These are phyloP conservation scores for Periparus ater DNA, from an alignment of 2,797 vertebrate species.

Conservation along the genomic window DNA sequence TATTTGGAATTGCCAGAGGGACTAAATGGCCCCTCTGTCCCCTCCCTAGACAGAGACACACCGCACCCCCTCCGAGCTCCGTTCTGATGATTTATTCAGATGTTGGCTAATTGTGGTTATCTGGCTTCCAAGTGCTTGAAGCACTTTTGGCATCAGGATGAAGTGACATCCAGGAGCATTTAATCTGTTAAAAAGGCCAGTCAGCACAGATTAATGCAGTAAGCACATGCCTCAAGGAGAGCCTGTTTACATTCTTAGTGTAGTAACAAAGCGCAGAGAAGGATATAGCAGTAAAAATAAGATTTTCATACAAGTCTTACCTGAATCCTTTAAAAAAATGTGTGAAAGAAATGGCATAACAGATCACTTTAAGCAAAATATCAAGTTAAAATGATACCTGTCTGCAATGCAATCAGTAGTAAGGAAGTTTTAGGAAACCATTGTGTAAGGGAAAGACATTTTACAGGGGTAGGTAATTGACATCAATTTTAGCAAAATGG, in stretches of 20 bases:
- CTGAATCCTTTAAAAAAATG: background rate
- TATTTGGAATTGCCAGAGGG: background rate
- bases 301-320: background rate
- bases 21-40: background rate
- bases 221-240: background rate
- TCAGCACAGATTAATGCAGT: background rate
- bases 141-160: background rate
- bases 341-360: background rate
- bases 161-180: background rate
- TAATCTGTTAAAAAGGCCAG: background rate
- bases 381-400: background rate
- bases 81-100: background rate
- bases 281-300: background rate
- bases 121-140: background rate
- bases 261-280: background rate
- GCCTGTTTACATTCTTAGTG: background rate
- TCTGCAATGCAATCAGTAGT: background rate
- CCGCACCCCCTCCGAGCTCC: accelerated
- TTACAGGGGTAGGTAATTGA: background rate
- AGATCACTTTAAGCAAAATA: background rate
- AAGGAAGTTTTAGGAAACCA: background rate
- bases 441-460: background rate
- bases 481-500: background rate
- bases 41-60: background rate
- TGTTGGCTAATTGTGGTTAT: background rate